Evolutionary conservation across 2,888 invertebrate species (phyloP).

Genomic region (Pachliopta kotzebuea): DNA sequence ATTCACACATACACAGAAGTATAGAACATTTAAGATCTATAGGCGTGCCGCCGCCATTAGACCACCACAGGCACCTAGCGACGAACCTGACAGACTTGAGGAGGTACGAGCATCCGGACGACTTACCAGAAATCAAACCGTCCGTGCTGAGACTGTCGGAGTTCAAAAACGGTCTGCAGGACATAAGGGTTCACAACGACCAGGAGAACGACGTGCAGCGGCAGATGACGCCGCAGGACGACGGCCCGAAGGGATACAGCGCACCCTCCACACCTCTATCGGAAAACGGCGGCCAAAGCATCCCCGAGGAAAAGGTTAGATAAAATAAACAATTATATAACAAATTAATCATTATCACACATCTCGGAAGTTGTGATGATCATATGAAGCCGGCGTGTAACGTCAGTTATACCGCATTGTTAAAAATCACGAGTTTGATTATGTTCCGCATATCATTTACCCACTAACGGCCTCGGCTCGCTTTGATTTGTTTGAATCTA

Average conservation of each 20-base stretch:
- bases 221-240: slow-evolving; percentile 73
- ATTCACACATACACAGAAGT: slow-evolving; percentile 83
- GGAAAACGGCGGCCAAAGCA: slow-evolving; percentile 71
- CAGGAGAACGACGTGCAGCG: slow-evolving; percentile 73
- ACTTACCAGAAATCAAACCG: slow-evolving; percentile 74
- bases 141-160: slow-evolving; percentile 75
- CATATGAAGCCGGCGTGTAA: slow-evolving; percentile 57
- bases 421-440: slow-evolving; percentile 59
- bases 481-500: slow-evolving; percentile 13
- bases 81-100: slow-evolving; percentile 72
- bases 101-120: slow-evolving; percentile 75
- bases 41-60: slow-evolving; percentile 76
- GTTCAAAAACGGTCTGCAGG: slow-evolving; percentile 72
- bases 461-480: slow-evolving; percentile 47
- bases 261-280: slow-evolving; percentile 76
- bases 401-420: slow-evolving; percentile 58
- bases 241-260: slow-evolving; percentile 74
- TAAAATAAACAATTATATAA: slow-evolving; percentile 37
- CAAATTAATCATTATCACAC: slow-evolving; percentile 54
- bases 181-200: slow-evolving; percentile 63
- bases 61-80: slow-evolving; percentile 71
- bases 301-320: slow-evolving; percentile 77
- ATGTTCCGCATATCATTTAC: slow-evolving; percentile 72
- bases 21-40: slow-evolving; percentile 83
- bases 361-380: slow-evolving; percentile 62